Base-by-base conservation (phyloP, 1,140 invertebrate species). In the Venturia canescens region DNA sequence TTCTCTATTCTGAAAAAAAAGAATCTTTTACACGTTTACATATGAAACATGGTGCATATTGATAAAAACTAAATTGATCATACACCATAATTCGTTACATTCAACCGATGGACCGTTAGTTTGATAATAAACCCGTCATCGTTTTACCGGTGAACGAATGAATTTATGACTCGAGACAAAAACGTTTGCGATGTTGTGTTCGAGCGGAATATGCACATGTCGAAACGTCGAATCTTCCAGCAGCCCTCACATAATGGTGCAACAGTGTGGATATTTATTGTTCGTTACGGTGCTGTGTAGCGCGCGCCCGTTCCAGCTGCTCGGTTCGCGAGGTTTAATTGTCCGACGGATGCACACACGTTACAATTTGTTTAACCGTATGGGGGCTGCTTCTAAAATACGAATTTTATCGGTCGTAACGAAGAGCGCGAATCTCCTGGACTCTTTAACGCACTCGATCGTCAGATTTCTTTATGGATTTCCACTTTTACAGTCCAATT, bases 291-390 rank as follows among this genome's bases (percentile, higher is more conserved):
- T 63, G 15, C 60, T 63, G 16, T n/a, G n/a, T n/a, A n/a, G n/a
- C n/a, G n/a, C n/a, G 2, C 60, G 13, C 4, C 11, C 23, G 27
- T 63, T 63, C 23, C 3, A 63, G 60, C 15, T 63, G 60, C 60
- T 63, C 60, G 23, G 60, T 63, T 63, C 7, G 60, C 60, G 16
- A 63, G 23, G 60, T 23, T 63, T 63, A 63, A 63, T 63, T 63
- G 60, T 63, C 60, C 23, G 60, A 21, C 60, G 27, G 23, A 63
- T 63, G 60, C n/a, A 63, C 60, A 63, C 60, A 63, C 26, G 60
- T 63, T 63, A 63, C 21, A 27, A 27, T 63, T 63, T 63, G 60
- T 63, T 63, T 3, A 63, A 63, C 26, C 60, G 60, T 63, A 26
- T 63, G 60, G 60, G 16, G 5, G 23, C 1, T 57, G 11, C 11